These are phyloP conservation scores for Cryptomyrus ogoouensis DNA, from an alignment of 2,113 vertebrate genomes.

Conservation along the genomic window DNA sequence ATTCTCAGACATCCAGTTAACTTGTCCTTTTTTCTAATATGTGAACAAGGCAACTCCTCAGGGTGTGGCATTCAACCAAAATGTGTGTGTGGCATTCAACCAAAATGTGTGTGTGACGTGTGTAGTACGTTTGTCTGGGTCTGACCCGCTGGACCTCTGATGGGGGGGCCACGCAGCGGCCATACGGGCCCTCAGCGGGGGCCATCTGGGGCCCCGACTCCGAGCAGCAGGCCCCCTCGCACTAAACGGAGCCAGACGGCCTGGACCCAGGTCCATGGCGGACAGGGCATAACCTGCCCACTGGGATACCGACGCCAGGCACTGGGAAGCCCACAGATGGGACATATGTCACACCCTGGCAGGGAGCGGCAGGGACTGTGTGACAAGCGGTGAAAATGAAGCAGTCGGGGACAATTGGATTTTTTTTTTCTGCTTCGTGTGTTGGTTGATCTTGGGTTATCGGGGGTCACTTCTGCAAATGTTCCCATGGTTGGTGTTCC, in stretches of 20 bases:
- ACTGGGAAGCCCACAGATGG: slow-evolving; percentile 25
- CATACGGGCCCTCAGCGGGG: slow-evolving; percentile 27
- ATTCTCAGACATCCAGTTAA: not conserved
- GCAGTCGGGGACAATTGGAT: not conserved
- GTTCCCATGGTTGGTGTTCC: not conserved
- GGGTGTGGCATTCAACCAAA: not conserved
- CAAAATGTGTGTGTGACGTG: slow-evolving; percentile 6
- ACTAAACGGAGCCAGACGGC: slow-evolving; percentile 30
- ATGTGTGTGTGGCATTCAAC: not conserved
- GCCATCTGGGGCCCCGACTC: slow-evolving; percentile 30
- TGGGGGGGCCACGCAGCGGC: not conserved
- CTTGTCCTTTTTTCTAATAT: not conserved
- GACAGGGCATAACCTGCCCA: slow-evolving; percentile 32
- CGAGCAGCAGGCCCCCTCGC: slow-evolving; percentile 30
- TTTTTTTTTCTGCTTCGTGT: not conserved
- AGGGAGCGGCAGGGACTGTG: slow-evolving; percentile 24
- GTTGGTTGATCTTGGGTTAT: not conserved
- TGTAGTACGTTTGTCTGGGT: not conserved
- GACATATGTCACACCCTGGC: slow-evolving; percentile 42
- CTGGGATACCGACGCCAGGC: slow-evolving; percentile 23
- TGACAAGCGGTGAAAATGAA: not conserved
- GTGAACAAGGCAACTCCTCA: not conserved
- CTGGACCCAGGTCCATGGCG: slow-evolving; percentile 34
- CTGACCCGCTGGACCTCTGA: not conserved
- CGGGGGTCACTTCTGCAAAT: not conserved